Base-by-base conservation (phyloP, 2,113 vertebrate species). In the Nothocercus nigrocapillus region DNA sequence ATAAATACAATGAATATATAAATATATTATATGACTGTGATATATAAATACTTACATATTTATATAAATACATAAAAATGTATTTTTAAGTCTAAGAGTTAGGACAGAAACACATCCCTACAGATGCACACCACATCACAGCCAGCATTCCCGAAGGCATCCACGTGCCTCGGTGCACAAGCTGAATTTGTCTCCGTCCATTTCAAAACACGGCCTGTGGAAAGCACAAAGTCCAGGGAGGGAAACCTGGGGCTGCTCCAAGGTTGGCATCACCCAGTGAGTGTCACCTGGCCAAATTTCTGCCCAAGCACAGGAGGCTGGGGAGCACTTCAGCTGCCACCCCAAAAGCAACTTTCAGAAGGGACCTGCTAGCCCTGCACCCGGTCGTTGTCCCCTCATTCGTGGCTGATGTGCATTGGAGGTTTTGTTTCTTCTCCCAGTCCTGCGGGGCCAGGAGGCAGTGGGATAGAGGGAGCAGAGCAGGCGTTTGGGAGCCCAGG, bases 401-500 rank as follows among this genome's bases (percentile, higher is more conserved):
- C 58, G 19, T n/a, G 82, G 62, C 64, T 45, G 69, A 28, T 36
- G 56, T 0, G 1, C 54, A 11, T 7, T 82, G 63, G 13, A 45
- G 19, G 15, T 67, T 36, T 54, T 7, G 13, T 7, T 25, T 19
- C 34, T 40, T 19, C 2, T 13, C 59, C 58, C 11, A 38, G 7
- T 7, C 24, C 11, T 3, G 38, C 7, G 28, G 28, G 16, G 28
- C 9, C 4, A 8, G 54, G 42, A 56, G 44, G 61, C 38, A 16
- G 62, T 0, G 14, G 0, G 2, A 61, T 10, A 69, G 28, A 34
- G 17, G 49, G 40, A 3, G 72, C 89, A 91, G 95, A 93, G 93
- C 76, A 49, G 93, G 92, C 82, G 34, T 95, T 93, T 94, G 89
- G 92, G 94, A 96, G 85, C 91, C 88, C 83, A 58, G 76, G 75